Conservation (phyloP, 2,113 vertebrate genomes). For the Vireo altiloquus region DNA sequence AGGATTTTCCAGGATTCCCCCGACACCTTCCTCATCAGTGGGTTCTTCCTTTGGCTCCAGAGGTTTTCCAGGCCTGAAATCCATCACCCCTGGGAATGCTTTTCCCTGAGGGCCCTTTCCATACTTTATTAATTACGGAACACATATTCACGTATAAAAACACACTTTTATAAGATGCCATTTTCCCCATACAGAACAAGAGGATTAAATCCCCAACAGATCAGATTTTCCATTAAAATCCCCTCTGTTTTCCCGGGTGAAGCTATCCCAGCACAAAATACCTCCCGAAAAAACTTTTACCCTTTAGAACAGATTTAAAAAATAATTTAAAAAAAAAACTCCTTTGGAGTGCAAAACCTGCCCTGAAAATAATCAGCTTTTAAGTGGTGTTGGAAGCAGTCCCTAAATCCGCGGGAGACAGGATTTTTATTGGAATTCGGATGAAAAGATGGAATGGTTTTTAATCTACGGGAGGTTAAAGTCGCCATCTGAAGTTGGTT, state of each 20-base stretch:
- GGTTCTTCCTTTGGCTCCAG: not conserved
- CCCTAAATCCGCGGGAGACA: constrained; percentile 61
- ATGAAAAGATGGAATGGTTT: constrained; percentile 71
- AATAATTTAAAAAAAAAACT: not conserved
- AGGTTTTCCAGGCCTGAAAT: not conserved
- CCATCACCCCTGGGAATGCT: not conserved
- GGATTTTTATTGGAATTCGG: constrained; percentile 74
- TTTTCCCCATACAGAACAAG: not conserved
- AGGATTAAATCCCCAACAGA: not conserved
- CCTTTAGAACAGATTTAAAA: not conserved
- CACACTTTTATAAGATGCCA: not conserved
- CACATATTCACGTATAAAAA: not conserved
- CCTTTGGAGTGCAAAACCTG: not conserved
- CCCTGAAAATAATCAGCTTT: constrained; percentile 54
- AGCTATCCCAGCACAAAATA: not conserved
- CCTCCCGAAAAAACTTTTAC: not conserved
- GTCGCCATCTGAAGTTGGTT: constrained; percentile 78
- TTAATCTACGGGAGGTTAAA: constrained; percentile 70
- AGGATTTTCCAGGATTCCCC: not conserved
- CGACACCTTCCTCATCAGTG: not conserved
- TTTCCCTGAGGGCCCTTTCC: not conserved
- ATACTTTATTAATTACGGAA: not conserved
- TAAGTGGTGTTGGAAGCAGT: constrained; percentile 41
- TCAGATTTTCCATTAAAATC: not conserved
- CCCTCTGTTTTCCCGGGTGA: not conserved